These are phyloP conservation scores for Capromys pilorides DNA, from an alignment of 2,797 vertebrate species.

Conservation along the genomic window DNA sequence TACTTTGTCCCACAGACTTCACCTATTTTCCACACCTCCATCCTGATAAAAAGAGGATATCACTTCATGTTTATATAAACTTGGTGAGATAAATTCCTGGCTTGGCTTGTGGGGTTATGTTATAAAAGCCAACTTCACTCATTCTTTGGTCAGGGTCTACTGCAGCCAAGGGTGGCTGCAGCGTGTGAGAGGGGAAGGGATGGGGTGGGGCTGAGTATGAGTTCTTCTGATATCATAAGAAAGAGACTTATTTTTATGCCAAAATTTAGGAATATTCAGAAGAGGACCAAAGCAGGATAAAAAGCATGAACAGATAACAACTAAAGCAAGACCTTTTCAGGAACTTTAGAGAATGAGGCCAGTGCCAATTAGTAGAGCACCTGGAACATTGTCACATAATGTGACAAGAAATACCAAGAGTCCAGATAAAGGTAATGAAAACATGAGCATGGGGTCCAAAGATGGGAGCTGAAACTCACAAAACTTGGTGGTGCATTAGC, in stretches of 20 bases:
- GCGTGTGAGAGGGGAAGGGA: neutral
- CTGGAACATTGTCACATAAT: neutral
- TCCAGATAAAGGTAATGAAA: neutral
- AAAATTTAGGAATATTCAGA: neutral
- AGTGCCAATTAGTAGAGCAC: neutral
- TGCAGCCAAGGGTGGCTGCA: neutral
- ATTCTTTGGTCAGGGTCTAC: neutral
- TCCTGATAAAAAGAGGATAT: constrained; percentile 8
- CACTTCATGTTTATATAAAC: neutral
- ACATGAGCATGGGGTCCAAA: neutral
- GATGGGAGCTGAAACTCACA: neutral
- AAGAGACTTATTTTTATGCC: neutral
- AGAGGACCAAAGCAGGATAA: neutral
- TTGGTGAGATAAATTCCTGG: neutral
- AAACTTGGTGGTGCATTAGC: neutral
- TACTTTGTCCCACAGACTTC: neutral
- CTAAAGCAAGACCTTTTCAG: neutral
- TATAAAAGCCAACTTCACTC: constrained; percentile 11
- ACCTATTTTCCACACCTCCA: neutral
- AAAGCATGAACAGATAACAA: neutral
- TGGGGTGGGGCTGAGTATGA: neutral
- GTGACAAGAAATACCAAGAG: neutral
- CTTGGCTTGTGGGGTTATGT: neutral
- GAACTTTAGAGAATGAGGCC: neutral
- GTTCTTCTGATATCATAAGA: neutral